Percentiles rank a stretch among this genome's conserved stretches.
phyloP scores from a whole-genome alignment of 2,797 vertebrate species.

The Anguilla obscura region DNA sequence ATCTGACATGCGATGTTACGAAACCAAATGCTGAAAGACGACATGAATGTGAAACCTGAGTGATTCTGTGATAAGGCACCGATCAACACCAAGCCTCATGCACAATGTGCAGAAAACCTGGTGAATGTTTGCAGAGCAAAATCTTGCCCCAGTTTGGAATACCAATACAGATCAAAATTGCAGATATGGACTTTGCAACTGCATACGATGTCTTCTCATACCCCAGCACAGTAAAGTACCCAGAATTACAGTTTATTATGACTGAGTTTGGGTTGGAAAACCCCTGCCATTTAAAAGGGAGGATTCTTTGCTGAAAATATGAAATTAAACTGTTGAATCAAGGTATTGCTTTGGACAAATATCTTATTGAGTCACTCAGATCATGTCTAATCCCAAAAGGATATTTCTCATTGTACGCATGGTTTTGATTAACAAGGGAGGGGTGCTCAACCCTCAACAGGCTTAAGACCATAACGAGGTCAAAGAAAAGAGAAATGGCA shows the following conservation, averaged over 20 bases:
- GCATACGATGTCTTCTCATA: constrained; percentile 43
- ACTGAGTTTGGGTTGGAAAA: too few relatives aligned
- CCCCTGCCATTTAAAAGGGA: too few relatives aligned
- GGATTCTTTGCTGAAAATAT: not conserved
- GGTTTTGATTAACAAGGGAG: not conserved
- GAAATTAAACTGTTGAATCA: not conserved
- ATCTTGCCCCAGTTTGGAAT: constrained; percentile 52
- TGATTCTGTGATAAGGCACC: constrained; percentile 17
- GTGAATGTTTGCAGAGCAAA: not conserved
- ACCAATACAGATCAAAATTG: constrained; percentile 43
- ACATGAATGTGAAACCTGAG: not conserved
- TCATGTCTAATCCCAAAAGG: not conserved
- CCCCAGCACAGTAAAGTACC: constrained; percentile 53
- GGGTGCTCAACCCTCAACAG: not conserved
- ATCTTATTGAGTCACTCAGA: not conserved
- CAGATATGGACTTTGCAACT: constrained; percentile 47
- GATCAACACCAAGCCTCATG: constrained; percentile 52
- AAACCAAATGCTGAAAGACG: not conserved
- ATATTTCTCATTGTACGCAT: not conserved
- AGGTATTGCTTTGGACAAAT: not conserved
- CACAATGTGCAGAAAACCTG: constrained; percentile 25
- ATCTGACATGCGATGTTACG: not conserved
- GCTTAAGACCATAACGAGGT: not conserved
- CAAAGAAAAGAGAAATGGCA: not conserved
- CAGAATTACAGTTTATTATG: constrained; percentile 2